Conservation (phyloP, 2,797 vertebrate species). For the Diglossa cyanea region DNA sequence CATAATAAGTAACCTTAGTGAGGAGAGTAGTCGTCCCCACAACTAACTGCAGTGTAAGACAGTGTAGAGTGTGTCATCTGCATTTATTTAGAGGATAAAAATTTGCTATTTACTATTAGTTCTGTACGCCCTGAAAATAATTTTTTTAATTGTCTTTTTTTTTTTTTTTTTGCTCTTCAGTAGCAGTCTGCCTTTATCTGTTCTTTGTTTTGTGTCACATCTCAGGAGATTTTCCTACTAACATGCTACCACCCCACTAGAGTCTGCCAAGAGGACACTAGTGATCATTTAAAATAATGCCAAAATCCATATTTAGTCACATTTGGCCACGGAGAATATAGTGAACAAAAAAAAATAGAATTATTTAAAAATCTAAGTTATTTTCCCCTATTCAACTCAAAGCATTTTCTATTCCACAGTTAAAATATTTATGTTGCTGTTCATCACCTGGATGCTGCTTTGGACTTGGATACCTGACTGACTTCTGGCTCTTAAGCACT, state of each 20-base stretch:
- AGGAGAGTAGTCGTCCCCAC: not conserved
- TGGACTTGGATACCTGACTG: not conserved
- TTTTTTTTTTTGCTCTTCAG: not conserved
- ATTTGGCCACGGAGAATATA: not conserved
- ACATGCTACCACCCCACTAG: not conserved
- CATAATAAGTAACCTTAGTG: not conserved
- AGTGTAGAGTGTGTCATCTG: not conserved
- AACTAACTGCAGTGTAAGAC: not conserved
- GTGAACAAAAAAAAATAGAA: not conserved
- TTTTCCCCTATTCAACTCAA: not conserved
- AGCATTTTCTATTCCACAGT: not conserved
- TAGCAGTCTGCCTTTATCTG: not conserved
- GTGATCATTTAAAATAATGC: not conserved
- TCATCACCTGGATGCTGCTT: not conserved
- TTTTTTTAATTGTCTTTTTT: accelerated
- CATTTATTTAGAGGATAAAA: not conserved
- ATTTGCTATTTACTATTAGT: not conserved
- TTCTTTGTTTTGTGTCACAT: not conserved
- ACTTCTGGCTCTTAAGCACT: not conserved
- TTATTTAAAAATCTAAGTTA: not conserved
- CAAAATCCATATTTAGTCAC: not conserved
- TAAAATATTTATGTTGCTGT: not conserved
- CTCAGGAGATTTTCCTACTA: not conserved
- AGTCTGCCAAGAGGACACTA: not conserved
- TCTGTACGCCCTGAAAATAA: not conserved